These are phyloP conservation scores for Zoroaster sp. DNA, from an alignment of 53 echinoderm and acorn worm species.

Conservation along the genomic window DNA sequence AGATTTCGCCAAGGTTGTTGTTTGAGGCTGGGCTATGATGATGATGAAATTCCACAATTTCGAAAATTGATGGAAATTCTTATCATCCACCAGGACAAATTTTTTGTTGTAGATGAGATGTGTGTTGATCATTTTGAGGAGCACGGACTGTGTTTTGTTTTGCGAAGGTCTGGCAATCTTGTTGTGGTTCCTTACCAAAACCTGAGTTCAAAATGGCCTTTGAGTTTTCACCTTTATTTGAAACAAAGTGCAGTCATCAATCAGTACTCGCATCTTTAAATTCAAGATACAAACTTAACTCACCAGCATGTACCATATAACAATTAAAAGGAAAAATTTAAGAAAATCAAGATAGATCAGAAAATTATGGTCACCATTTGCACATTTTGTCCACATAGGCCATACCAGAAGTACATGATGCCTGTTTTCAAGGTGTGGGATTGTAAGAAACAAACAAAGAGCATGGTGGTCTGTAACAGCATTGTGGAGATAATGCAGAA, in stretches of 20 bases:
- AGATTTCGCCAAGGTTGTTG: conserved; percentile 53
- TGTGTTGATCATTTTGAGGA: conserved; percentile 15
- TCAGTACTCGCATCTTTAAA: conserved; percentile 22
- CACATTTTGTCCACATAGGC: too few relatives aligned
- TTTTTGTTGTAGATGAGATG: conserved; percentile 50
- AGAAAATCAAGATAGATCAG: too few relatives aligned
- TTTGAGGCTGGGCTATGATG: conserved; percentile 19
- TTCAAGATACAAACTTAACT: too few relatives aligned
- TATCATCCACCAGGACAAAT: conserved; percentile 32
- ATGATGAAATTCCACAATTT: conserved; percentile 61
- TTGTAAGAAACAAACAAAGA: too few relatives aligned
- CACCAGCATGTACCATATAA: too few relatives aligned
- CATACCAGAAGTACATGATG: too few relatives aligned
- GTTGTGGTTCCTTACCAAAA: conserved; percentile 1
- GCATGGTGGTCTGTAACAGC: too few relatives aligned
- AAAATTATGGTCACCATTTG: too few relatives aligned
- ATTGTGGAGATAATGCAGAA: too few relatives aligned
- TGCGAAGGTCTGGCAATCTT: neutral
- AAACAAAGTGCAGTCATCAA: conserved; percentile 35
- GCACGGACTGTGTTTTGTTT: conserved; percentile 30
- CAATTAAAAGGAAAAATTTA: too few relatives aligned
- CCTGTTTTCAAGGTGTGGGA: too few relatives aligned
- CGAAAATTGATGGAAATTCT: conserved; percentile 38
- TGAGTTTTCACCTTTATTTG: conserved; percentile 14
- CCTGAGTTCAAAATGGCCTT: conserved; percentile 58